Evolutionary conservation across 1,140 invertebrate genomes (phyloP).

Genomic region (Nasonia vitripennis): DNA sequence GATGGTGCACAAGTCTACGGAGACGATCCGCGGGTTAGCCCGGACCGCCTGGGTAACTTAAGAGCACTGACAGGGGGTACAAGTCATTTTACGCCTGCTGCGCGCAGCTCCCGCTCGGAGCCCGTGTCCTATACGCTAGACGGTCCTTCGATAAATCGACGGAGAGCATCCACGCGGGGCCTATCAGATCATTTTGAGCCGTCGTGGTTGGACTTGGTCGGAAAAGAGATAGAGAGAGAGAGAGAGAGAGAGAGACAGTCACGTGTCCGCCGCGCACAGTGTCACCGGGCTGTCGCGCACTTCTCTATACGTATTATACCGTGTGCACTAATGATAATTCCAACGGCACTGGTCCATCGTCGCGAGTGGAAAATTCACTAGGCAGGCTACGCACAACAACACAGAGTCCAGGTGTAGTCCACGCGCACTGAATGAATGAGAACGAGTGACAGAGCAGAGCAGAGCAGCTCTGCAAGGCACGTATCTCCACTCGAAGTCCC

Average conservation of each 20-base stretch:
- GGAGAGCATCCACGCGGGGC: background rate
- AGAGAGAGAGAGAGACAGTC: no score
- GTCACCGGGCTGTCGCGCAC: background rate
- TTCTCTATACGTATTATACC: background rate
- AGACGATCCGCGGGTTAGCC: slow-evolving; percentile 17
- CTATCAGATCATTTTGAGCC: background rate
- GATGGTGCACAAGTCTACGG: background rate
- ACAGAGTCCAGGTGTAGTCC: background rate
- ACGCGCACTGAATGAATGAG: no score
- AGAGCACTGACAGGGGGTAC: slow-evolving; percentile 18
- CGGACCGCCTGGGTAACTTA: slow-evolving; percentile 37
- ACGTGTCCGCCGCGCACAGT: background rate
- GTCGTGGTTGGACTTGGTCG: background rate
- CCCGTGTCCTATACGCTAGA: background rate
- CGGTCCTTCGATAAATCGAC: background rate
- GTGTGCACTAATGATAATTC: background rate
- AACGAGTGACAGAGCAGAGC: no score
- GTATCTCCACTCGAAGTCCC: background rate
- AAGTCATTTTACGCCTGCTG: background rate
- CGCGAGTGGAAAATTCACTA: background rate
- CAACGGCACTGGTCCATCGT: background rate
- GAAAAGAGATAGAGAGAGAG: background rate
- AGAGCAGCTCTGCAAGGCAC: background rate
- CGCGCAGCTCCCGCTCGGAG: background rate
- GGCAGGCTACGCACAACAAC: background rate